Evolutionary conservation across 2,888 invertebrate genomes (phyloP).

Genomic region (Chrysotoxum bicinctum): DNA sequence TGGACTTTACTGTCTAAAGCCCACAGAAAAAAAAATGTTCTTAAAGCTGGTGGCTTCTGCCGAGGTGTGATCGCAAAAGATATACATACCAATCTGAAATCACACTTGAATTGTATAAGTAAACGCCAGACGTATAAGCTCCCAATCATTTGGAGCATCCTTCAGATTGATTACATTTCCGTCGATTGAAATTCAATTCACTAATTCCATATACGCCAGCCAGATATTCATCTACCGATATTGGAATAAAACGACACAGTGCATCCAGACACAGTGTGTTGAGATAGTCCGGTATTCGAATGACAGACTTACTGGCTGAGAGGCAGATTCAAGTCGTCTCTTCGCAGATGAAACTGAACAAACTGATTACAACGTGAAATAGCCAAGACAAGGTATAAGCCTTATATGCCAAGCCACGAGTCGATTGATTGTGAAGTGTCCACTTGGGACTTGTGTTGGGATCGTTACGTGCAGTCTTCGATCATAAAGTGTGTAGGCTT

Average conservation of each 20-base stretch:
- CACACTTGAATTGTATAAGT: slow-evolving; percentile 48
- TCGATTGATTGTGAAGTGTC: slow-evolving; percentile 63
- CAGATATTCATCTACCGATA: neutral
- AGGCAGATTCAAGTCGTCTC: slow-evolving; percentile 22
- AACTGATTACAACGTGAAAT: slow-evolving; percentile 48
- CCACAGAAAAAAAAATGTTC: slow-evolving; percentile 6
- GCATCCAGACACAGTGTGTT: neutral
- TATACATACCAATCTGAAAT: slow-evolving; percentile 40
- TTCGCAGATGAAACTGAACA: slow-evolving; percentile 44
- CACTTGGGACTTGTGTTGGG: slow-evolving; percentile 65
- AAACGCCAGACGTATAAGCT: slow-evolving; percentile 56
- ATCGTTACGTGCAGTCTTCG: slow-evolving; percentile 68
- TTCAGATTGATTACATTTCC: slow-evolving; percentile 72
- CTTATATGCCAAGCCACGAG: slow-evolving; percentile 17
- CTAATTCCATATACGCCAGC: slow-evolving; percentile 56
- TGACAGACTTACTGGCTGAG: slow-evolving; percentile 64
- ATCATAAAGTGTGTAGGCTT: slow-evolving; percentile 72
- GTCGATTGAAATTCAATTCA: slow-evolving; percentile 67
- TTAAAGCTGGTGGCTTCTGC: slow-evolving; percentile 47
- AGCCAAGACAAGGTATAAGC: neutral
- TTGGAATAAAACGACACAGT: neutral
- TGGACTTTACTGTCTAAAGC: slow-evolving; percentile 5
- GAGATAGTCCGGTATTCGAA: slow-evolving; percentile 13
- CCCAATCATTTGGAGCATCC: slow-evolving; percentile 68
- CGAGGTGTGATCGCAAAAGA: slow-evolving; percentile 61